Evolutionary conservation across 2,113 vertebrate species (phyloP).

Genomic region (Propithecus coquereli): DNA sequence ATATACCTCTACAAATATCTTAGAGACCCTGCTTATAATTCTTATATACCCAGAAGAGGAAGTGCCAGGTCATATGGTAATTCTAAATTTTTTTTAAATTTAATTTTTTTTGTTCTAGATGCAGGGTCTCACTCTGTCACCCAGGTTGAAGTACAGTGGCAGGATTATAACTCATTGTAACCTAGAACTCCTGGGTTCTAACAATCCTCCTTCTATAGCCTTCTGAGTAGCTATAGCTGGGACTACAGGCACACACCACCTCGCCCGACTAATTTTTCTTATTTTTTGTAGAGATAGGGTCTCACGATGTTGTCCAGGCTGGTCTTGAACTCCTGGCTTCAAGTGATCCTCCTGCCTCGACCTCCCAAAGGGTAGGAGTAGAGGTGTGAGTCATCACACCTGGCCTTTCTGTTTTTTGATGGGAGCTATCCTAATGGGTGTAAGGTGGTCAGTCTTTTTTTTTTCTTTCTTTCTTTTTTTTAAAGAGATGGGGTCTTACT

Average conservation of each 20-base stretch:
- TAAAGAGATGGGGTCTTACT: background rate
- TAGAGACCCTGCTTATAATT: background rate
- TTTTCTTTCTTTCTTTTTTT: background rate
- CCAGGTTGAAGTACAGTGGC: background rate
- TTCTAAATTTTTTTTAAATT: background rate
- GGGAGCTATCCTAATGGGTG: background rate
- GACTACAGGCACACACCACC: background rate
- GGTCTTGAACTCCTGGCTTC: background rate
- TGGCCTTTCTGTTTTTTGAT: background rate
- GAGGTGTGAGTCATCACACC: background rate
- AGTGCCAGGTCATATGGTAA: background rate
- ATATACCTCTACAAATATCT: background rate
- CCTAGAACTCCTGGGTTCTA: background rate
- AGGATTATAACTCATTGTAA: background rate
- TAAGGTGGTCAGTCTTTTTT: background rate
- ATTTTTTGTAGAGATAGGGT: background rate
- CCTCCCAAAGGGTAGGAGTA: background rate
- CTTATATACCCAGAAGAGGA: background rate
- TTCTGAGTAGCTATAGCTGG: background rate
- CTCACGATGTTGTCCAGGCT: background rate
- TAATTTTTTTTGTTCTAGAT: background rate
- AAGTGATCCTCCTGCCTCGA: background rate
- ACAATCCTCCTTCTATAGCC: background rate
- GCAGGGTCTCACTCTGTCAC: background rate
- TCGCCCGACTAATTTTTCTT: background rate